phyloP scores from a whole-genome alignment of 2,888 invertebrate species.

The Hipparchia sbordonii region DNA sequence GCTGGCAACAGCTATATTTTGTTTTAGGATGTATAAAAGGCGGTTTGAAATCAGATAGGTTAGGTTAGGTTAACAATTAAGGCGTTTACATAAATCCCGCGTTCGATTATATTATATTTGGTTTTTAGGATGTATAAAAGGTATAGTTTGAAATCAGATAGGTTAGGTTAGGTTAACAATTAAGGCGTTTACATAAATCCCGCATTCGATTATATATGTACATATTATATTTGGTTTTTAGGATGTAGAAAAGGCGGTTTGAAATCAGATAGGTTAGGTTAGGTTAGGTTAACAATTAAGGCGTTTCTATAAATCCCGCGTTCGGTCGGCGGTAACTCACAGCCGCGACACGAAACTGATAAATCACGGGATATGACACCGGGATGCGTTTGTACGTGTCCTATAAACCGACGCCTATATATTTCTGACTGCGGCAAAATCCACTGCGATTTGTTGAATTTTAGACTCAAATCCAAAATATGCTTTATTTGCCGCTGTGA shows the following conservation, averaged over 20 bases:
- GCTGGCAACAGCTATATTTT: too few relatives aligned
- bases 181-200: too few relatives aligned
- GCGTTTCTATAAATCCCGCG: slow-evolving; percentile 3
- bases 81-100: not conserved
- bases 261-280: not conserved
- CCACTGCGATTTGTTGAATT: slow-evolving; percentile 7
- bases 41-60: not conserved
- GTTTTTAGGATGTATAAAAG: too few relatives aligned
- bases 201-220: too few relatives aligned
- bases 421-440: slow-evolving; percentile 1
- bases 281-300: slow-evolving; percentile 3
- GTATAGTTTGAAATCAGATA: too few relatives aligned
- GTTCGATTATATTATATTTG: too few relatives aligned
- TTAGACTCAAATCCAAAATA: not conserved
- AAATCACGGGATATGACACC: slow-evolving; percentile 7
- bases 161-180: too few relatives aligned
- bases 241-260: not conserved
- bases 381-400: slow-evolving; percentile 3
- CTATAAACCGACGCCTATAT: not conserved
- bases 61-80: not conserved
- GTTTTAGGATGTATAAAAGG: not conserved
- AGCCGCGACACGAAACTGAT: not conserved
- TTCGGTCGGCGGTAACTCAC: not conserved
- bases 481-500: not conserved
- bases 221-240: too few relatives aligned